Percentiles rank a stretch among this genome's conserved stretches.
Evolutionary conservation across 1,140 invertebrate genomes (phyloP).

Genomic region (Pseudomyrmex flavicornis): DNA sequence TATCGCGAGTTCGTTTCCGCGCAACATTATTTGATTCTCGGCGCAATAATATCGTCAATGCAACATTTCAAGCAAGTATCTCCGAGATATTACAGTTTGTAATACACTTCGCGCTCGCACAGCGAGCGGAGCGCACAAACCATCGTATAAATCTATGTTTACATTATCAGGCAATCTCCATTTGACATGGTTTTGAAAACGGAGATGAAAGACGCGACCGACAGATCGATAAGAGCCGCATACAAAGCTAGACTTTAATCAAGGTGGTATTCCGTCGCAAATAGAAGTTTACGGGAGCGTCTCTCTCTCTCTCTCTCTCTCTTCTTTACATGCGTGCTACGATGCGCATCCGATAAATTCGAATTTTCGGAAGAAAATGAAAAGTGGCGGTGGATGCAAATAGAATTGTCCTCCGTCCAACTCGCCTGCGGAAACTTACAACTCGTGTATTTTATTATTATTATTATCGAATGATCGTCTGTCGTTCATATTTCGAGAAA

Average conservation of each 20-base stretch:
- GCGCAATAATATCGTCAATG: too few species aligned
- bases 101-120: too few species aligned
- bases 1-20: constrained; percentile 8
- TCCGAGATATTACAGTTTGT: too few species aligned
- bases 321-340: background rate
- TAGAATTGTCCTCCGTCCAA: background rate
- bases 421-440: constrained; percentile 49
- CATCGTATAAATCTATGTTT: background rate
- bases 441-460: constrained; percentile 46
- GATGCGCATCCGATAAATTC: constrained; percentile 38
- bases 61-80: too few species aligned
- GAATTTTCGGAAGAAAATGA: constrained; percentile 18
- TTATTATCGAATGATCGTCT: constrained; percentile 39
- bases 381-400: background rate
- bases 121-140: too few species aligned
- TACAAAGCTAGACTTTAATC: constrained; percentile 28
- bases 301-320: background rate
- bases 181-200: constrained; percentile 5
- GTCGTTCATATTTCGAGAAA: constrained; percentile 18
- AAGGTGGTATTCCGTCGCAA: constrained; percentile 21
- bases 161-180: background rate
- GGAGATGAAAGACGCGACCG: background rate
- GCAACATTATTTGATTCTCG: background rate
- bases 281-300: constrained; percentile 37
- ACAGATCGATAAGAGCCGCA: background rate